Base-by-base conservation (phyloP, 2,888 invertebrate species). In the Timandra comae region DNA sequence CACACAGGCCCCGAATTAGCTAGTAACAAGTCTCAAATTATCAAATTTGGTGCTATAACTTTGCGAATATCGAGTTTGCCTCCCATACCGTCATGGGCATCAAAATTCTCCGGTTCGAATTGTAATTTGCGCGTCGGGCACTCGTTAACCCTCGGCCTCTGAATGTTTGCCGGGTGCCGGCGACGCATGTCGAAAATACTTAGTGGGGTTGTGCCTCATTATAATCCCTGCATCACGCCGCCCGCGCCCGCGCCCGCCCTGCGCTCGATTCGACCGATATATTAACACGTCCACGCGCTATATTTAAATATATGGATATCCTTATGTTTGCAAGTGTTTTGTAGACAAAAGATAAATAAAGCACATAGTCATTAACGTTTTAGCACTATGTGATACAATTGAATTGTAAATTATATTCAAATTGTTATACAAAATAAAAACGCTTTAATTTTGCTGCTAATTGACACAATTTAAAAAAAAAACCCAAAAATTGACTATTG, bases 111-210 rank as follows among this genome's bases (percentile, higher is more conserved):
- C 46, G 43, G 58, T 55, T 61, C 62, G 66, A 57, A 58, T 56
- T 58, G 70, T 73, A 74, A 77, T 77, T 75, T 72, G 72, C 16
- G 16, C 16, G 63, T 60, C 57, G 52, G 49, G 71, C 66, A 65
- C 68, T 72, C 69, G 74, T 72, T 69, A 73, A 68, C 78, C 76
- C 73, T 60, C 63, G 67, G 68, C 78, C 76, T 72, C 60, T 62
- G 67, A 78, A 78, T 80, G 80, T 81, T 82, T 80, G 82, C 61
- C 75, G 84, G 80, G 82, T 72, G 84, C 76, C 76, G 78, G 75
- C 78, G 69, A 81, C 81, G 84, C 84, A 85, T 85, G 85, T 82
- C 82, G 77, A 82, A 81, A 82, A 85, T 85, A 77, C 84, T 85
- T 84, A 80, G 79, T 79, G 81, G 81, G 82, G 80, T 71, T 65